Conservation (phyloP, 2,797 vertebrate species). For the Lerista edwardsae region DNA sequence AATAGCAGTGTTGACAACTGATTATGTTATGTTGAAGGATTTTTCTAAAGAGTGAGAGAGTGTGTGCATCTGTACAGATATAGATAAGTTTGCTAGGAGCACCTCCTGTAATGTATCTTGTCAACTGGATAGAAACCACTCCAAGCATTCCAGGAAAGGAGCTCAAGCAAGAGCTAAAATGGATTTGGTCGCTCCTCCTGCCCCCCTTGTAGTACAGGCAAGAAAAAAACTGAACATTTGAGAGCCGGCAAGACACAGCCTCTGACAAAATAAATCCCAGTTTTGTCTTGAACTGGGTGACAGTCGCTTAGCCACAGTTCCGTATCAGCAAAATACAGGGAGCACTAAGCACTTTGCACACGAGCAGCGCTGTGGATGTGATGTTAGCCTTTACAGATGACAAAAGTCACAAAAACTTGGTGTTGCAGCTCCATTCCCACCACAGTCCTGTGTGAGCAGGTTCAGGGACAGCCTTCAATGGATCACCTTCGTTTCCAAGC, state of each 20-base stretch:
- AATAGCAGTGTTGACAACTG: background rate
- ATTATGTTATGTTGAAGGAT: background rate
- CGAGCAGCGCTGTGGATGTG: background rate
- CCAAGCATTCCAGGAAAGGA: background rate
- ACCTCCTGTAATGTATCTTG: background rate
- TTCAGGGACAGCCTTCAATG: background rate
- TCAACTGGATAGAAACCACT: background rate
- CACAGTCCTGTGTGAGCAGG: background rate
- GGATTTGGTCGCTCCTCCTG: background rate
- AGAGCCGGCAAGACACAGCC: background rate
- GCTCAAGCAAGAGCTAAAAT: background rate
- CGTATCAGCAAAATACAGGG: background rate
- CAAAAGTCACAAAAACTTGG: background rate
- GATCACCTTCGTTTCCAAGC: conserved; percentile 2
- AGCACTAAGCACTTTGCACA: background rate
- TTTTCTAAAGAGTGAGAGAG: background rate
- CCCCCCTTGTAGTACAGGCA: background rate
- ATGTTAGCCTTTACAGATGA: background rate
- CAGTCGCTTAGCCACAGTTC: background rate
- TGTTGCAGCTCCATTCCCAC: background rate
- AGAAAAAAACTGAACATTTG: background rate
- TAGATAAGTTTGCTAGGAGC: background rate
- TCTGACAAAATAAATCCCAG: background rate
- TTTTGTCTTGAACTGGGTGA: background rate
- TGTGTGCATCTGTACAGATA: background rate